Conservation (phyloP, 2,888 invertebrate species). For the Eledone cirrhosa region DNA sequence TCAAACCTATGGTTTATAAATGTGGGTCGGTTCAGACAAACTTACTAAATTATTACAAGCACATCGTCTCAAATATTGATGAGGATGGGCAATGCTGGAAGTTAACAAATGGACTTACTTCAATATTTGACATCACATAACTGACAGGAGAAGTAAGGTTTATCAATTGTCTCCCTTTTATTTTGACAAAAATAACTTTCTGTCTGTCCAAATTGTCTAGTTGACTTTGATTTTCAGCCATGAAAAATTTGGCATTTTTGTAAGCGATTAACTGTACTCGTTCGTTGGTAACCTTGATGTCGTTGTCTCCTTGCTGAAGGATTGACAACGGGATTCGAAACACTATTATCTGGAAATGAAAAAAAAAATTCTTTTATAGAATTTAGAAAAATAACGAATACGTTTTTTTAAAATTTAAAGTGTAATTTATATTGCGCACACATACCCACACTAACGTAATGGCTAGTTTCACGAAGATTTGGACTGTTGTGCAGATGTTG, state of each 20-base stretch:
- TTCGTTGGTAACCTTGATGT: background rate
- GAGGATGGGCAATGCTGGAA: no score
- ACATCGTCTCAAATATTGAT: no score
- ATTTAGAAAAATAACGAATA: constrained; percentile 12
- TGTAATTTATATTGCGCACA: no score
- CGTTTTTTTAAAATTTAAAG: background rate
- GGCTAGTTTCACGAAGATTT: no score
- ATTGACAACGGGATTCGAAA: constrained; percentile 46
- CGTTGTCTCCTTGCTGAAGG: constrained; percentile 10
- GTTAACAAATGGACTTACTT: constrained; percentile 38
- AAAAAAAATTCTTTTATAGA: background rate
- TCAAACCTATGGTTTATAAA: no score
- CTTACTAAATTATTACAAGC: no score
- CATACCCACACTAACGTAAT: no score
- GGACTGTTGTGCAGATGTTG: no score
- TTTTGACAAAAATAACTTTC: constrained; percentile 51
- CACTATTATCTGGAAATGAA: constrained; percentile 42
- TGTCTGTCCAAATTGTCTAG: constrained; percentile 38
- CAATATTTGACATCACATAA: constrained; percentile 46
- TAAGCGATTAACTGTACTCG: constrained; percentile 42
- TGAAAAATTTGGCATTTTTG: constrained; percentile 43
- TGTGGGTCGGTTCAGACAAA: no score
- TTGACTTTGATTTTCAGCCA: constrained; percentile 15
- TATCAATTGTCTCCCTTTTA: constrained; percentile 42
- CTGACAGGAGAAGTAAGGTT: constrained; percentile 50